phyloP scores from a whole-genome alignment of 2,888 invertebrate genomes.

The Idaea biselata region DNA sequence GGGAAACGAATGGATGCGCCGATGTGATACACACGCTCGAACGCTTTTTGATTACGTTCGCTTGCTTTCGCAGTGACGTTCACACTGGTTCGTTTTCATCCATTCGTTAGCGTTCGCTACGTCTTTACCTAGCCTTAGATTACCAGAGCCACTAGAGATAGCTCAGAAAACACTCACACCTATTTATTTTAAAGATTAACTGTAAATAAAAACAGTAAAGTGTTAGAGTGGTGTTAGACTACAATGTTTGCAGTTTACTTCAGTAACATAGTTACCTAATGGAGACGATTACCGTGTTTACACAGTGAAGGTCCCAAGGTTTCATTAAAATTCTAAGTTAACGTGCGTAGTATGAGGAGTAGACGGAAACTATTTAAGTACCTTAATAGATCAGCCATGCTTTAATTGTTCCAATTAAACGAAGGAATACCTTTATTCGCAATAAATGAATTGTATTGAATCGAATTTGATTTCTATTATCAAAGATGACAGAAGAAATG shows the following conservation, averaged over 20 bases:
- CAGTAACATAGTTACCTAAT: conserved; percentile 6
- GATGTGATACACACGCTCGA: no score
- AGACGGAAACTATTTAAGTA: conserved; percentile 16
- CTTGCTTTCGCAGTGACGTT: no score
- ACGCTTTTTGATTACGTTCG: no score
- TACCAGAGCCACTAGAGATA: not conserved
- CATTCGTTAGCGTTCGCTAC: no score
- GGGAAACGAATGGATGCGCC: no score
- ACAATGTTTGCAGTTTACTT: not conserved
- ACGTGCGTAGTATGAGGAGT: conserved; percentile 10
- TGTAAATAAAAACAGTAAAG: not conserved
- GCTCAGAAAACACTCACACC: not conserved
- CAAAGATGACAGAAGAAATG: no score
- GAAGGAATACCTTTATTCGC: no score
- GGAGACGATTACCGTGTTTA: conserved; percentile 16
- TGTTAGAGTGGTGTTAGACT: not conserved
- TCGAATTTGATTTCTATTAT: no score
- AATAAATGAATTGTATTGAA: no score
- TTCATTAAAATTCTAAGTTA: conserved; percentile 22
- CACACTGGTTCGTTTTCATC: no score
- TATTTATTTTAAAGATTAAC: not conserved
- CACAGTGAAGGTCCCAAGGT: conserved; percentile 14
- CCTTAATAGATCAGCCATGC: not conserved
- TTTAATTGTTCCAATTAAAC: no score
- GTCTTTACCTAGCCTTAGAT: not conserved